Evolutionary conservation across 1,140 invertebrate species (phyloP).

Genomic region (Lasaia peninsularis): DNA sequence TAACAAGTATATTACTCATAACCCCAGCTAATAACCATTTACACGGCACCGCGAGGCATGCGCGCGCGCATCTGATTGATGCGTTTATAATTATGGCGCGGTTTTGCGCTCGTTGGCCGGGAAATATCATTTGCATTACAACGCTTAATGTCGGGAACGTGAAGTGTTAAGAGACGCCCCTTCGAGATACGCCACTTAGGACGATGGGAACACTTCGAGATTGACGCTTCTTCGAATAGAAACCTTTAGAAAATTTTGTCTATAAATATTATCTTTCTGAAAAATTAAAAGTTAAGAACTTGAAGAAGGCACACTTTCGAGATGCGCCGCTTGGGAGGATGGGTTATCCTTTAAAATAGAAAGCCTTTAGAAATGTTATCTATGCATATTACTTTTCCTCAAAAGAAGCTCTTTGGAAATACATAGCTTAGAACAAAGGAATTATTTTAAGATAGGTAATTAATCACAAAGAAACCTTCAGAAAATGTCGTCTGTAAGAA

Average conservation of each 20-base stretch:
- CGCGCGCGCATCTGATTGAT: constrained; percentile 55
- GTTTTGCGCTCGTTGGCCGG: constrained; percentile 44
- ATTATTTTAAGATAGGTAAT: too few relatives aligned
- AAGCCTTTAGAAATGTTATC: too few relatives aligned
- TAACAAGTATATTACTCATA: constrained; percentile 30
- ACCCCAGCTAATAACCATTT: constrained; percentile 42
- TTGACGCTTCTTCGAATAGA: neutral
- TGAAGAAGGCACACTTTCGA: too few relatives aligned
- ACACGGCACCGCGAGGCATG: constrained; percentile 32
- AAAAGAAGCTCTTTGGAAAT: too few relatives aligned
- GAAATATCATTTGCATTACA: constrained; percentile 50
- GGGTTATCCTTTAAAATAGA: too few relatives aligned
- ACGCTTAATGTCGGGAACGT: constrained; percentile 24
- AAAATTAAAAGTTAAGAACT: too few relatives aligned
- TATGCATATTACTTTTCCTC: too few relatives aligned
- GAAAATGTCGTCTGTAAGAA: too few relatives aligned
- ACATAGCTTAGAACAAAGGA: too few relatives aligned
- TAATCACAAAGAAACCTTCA: too few relatives aligned
- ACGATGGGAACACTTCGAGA: neutral
- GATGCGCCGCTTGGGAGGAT: too few relatives aligned
- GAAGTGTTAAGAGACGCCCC: constrained; percentile 25
- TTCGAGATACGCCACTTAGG: constrained; percentile 22
- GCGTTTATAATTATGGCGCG: constrained; percentile 63
- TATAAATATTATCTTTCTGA: too few relatives aligned
- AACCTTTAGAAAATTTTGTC: neutral